Conservation (phyloP, 2,888 invertebrate genomes). For the Xanthorhoe designata region DNA sequence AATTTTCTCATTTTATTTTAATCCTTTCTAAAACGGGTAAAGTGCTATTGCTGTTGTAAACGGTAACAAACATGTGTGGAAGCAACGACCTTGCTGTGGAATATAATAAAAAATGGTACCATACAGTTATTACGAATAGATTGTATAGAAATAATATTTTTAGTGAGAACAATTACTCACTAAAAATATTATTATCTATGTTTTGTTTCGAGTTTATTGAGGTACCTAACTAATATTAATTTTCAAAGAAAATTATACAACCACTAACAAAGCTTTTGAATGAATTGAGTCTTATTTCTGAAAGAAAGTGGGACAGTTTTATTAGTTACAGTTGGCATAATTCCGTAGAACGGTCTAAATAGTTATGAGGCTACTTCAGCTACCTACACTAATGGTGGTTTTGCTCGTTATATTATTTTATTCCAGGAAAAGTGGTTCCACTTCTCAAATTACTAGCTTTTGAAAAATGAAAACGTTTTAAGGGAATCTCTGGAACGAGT, state of each 20-base stretch:
- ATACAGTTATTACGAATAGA: background rate
- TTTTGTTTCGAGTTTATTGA: background rate
- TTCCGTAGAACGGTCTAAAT: slow-evolving; percentile 1
- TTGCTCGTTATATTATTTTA: slow-evolving; percentile 11
- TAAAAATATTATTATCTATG: too few species aligned
- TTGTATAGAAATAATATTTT: background rate
- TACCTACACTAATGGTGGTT: slow-evolving; percentile 1
- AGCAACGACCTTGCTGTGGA: background rate
- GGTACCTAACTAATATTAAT: too few species aligned
- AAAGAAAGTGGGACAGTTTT: slow-evolving; percentile 1
- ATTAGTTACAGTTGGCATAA: slow-evolving; percentile 2
- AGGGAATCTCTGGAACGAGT: background rate
- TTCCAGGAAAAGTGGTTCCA: slow-evolving; percentile 1
- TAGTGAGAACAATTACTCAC: background rate
- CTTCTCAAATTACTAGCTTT: slow-evolving; percentile 1
- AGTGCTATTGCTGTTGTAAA: too few species aligned
- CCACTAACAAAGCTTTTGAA: background rate
- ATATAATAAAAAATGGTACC: background rate
- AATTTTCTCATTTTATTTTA: background rate
- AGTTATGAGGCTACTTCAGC: slow-evolving; percentile 4
- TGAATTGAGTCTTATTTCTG: background rate
- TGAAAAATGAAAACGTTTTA: slow-evolving; percentile 2
- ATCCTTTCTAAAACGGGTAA: too few species aligned
- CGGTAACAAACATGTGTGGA: too few species aligned
- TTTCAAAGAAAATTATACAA: background rate